Evolutionary conservation across 2,797 vertebrate species (phyloP), one percentile per base, ranked within the genome.

Genomic region (Botia kubotai): DNA sequence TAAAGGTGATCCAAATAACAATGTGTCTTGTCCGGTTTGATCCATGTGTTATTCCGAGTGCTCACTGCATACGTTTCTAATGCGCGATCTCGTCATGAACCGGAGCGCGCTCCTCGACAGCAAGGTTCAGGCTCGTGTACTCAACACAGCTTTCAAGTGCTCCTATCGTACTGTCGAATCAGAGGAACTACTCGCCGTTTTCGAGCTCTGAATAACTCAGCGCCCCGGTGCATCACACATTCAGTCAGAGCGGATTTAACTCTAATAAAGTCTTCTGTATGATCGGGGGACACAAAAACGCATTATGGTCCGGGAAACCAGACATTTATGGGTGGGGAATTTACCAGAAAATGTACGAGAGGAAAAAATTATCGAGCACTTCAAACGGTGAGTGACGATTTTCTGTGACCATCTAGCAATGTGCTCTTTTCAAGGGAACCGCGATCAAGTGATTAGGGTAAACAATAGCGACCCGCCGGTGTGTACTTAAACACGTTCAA

Each of bases 241-340:
- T 89, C 85, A 87, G 87, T 83, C 86, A 83, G 91, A 87, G 90
- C 91, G 90, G 90, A 93, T 88, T 87, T 86, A 91, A 75, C 83
- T 87, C 84, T 26, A 84, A 88, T 89, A 89, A 93, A 92, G 89
- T 89, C 67, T 92, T 92, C 93, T 93, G 93, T 90, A 94, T 95
- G 94, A 92, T 87, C 91, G 93, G 91, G 92, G 87, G 90, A 89
- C 91, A 91, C 92, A 88, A 91, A 90, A 88, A 84, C 95, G 92
- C 96, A 99, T 95, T 94, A 98, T 99, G 97, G 97, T 98, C 91
- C 97, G 97, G 95, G 97, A 99, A 97, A 98, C 97, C 95, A 97
- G 97, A 95, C 97, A 99, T 94, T 94, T 98, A 95, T 99, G 97
- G 97, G 97, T 98, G 96, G 97, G 97, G 94, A 99, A 98, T 96